Evolutionary conservation across 2,888 invertebrate genomes (phyloP).

Genomic region (Drosophila robusta): DNA sequence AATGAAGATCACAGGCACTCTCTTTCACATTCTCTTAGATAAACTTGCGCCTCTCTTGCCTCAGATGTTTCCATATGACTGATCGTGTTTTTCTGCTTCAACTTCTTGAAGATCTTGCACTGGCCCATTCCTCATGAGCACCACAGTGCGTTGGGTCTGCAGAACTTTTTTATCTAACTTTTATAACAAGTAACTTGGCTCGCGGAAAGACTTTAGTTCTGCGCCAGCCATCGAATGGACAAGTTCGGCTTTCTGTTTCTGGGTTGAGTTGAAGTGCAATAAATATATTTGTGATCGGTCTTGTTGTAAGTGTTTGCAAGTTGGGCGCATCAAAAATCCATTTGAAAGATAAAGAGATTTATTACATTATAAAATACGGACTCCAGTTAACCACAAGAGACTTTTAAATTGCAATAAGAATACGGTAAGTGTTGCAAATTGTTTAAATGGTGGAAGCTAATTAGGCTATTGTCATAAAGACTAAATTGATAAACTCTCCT

Average conservation of each 20-base stretch:
- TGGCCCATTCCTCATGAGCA: slow-evolving; percentile 22
- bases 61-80: slow-evolving; percentile 29
- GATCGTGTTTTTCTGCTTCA: slow-evolving; percentile 25
- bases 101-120: slow-evolving; percentile 19
- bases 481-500: no score
- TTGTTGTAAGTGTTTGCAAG: slow-evolving; percentile 12
- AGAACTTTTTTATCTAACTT: slow-evolving; percentile 74
- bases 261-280: slow-evolving; percentile 18
- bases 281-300: slow-evolving; percentile 25
- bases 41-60: slow-evolving; percentile 35
- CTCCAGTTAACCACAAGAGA: no score
- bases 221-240: slow-evolving; percentile 68
- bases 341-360: slow-evolving; percentile 7
- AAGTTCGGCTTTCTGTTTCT: slow-evolving; percentile 60
- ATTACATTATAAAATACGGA: neutral
- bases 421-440: slow-evolving; percentile 3
- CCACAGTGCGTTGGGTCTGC: slow-evolving; percentile 46
- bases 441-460: no score
- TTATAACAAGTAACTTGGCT: slow-evolving; percentile 70
- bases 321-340: neutral
- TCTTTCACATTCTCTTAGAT: slow-evolving; percentile 25
- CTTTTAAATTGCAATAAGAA: neutral
- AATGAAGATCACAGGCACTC: slow-evolving; percentile 42
- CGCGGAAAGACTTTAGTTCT: slow-evolving; percentile 69
- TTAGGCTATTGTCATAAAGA: no score